Evolutionary conservation across 2,797 vertebrate genomes (phyloP), one percentile per base, ranked within the genome.

Genomic region (Neopelma chrysocephalum): DNA sequence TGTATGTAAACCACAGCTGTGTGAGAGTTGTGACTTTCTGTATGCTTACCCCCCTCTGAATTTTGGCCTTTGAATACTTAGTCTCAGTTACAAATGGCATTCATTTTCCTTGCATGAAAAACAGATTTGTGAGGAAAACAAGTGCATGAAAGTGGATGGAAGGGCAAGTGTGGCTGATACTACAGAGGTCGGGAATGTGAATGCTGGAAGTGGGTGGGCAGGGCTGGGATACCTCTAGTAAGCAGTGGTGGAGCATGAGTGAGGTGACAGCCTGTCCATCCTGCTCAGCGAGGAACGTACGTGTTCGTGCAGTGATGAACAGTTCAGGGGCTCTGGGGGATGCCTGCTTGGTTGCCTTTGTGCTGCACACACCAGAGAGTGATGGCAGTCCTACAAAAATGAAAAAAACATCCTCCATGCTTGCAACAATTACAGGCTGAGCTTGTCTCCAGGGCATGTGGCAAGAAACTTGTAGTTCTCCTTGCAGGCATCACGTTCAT

Each of bases 221-320:
- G 42, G 21, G 62, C 62, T 65, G 62, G 22, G 6, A 9, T 42
- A 38, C 19, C 32, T 42, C 38, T 32, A 7, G 45, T 32, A 64
- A 19, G 11, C 0, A 5, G 3, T 32, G 10, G 31, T 20, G 34
- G 16, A 47, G 5, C 5, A 2, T 0, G 1, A 58, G 42, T 10
- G 20, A 12, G 36, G 34, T n/a, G 29, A 10, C n/a, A 53, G 43
- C 23, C 43, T 48, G 42, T 34, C 34, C 34, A 19, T 60, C 25
- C 40, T 4, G 8, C 17, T 25, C 11, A 3, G 13, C 0, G 1
- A 16, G 6, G 15, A 29, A n/a, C 2, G 5, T 18, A 4, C 0
- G 0, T 11, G 26, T 40, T 42, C 0, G 0, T 34, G 40, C 29
- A 11, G 31, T 19, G 64, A 17, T 34, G 38, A 42, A 31, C 16